These are phyloP conservation scores for Muschampia plurimacula DNA, from an alignment of 2,888 invertebrate species.

Conservation along the genomic window DNA sequence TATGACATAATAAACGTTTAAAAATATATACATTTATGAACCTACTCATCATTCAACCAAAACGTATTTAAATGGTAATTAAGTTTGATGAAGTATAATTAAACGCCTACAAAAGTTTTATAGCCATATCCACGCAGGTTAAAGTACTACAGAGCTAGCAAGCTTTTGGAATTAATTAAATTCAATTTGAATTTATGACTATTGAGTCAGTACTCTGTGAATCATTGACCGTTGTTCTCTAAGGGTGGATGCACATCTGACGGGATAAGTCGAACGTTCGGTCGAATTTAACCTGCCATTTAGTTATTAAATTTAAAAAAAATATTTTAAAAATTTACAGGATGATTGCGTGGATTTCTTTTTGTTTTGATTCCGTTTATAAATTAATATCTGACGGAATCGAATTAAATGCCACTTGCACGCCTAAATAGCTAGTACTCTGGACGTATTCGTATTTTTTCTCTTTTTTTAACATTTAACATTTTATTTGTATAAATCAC, in stretches of 20 bases:
- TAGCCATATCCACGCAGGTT: not conserved
- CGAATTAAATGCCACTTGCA: too few relatives aligned
- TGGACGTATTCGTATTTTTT: too few relatives aligned
- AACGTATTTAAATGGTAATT: not conserved
- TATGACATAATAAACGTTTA: too few relatives aligned
- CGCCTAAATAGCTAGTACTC: too few relatives aligned
- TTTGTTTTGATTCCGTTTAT: too few relatives aligned
- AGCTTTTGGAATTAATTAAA: conserved; percentile 4
- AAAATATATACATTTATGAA: too few relatives aligned
- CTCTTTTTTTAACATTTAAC: too few relatives aligned
- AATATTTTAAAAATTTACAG: too few relatives aligned
- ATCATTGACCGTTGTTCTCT: not conserved
- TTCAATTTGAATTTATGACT: not conserved
- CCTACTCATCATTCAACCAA: not conserved
- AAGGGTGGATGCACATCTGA: not conserved
- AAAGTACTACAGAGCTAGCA: not conserved
- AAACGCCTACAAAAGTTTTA: conserved; percentile 1
- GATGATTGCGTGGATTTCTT: too few relatives aligned
- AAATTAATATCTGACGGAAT: too few relatives aligned
- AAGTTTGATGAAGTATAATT: conserved; percentile 1
- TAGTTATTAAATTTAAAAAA: too few relatives aligned
- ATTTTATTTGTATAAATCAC: too few relatives aligned
- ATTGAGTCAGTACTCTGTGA: not conserved
- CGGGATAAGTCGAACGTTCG: not conserved
- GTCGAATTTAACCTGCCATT: not conserved